These are phyloP conservation scores for Saiga tatarica DNA, from an alignment of 2,113 vertebrate genomes.

Conservation along the genomic window DNA sequence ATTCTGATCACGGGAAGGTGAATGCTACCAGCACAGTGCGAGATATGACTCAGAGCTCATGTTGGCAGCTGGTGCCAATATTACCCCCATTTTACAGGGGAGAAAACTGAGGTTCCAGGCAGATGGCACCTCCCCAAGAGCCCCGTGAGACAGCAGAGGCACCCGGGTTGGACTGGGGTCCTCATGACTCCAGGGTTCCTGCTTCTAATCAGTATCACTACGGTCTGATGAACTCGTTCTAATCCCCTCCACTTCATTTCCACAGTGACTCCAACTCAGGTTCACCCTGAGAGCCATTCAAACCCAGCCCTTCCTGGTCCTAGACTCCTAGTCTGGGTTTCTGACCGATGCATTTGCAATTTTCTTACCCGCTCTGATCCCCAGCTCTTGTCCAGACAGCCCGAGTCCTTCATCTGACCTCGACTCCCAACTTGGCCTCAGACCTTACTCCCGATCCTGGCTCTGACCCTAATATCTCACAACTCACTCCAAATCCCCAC, in stretches of 20 bases:
- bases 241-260: neutral
- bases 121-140: neutral
- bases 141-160: neutral
- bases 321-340: neutral
- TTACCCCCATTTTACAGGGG: neutral
- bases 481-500: neutral
- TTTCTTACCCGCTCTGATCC: neutral
- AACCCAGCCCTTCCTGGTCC: neutral
- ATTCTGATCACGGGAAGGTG: neutral
- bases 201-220: neutral
- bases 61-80: neutral
- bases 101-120: neutral
- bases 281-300: fast-evolving
- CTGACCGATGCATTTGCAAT: neutral
- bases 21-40: neutral
- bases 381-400: neutral
- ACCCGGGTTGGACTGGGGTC: neutral
- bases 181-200: neutral
- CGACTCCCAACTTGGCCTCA: neutral
- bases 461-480: neutral
- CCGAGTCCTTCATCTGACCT: neutral
- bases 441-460: neutral
- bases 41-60: neutral
- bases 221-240: neutral
- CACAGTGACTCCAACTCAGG: neutral